Evolutionary conservation across 1,140 invertebrate species (phyloP).

Genomic region (Bombus haemorrhoidalis): DNA sequence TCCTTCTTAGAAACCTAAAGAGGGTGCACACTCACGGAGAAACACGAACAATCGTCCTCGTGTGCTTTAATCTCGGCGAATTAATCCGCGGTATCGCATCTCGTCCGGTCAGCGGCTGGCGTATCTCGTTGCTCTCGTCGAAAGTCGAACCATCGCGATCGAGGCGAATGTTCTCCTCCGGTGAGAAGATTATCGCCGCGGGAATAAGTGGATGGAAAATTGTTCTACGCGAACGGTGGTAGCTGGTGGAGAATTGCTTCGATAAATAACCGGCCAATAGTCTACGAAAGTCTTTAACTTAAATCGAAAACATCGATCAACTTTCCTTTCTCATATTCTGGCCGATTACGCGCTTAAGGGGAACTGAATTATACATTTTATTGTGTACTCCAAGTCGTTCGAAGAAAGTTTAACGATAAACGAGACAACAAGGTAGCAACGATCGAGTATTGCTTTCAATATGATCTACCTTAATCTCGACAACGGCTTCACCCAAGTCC

Average conservation of each 20-base stretch:
- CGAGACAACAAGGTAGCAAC: neutral
- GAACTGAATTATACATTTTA: neutral
- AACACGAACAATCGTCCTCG: conserved; percentile 31
- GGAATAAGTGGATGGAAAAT: neutral
- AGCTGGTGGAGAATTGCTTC: neutral
- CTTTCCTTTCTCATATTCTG: neutral
- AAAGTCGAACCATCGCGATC: conserved; percentile 34
- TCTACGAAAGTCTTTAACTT: conserved; percentile 11
- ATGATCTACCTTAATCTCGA: neutral
- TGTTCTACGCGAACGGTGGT: neutral
- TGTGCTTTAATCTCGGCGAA: conserved; percentile 44
- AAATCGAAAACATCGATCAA: neutral
- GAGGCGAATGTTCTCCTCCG: too few species aligned
- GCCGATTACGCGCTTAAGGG: neutral
- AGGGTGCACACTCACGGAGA: neutral
- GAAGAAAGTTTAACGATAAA: neutral
- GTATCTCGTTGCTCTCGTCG: conserved; percentile 4
- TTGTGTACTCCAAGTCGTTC: neutral
- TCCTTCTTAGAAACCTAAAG: conserved; percentile 48
- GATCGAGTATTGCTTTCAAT: neutral
- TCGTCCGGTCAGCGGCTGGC: conserved; percentile 21
- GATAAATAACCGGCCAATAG: neutral
- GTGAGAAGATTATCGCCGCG: neutral
- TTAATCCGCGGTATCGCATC: conserved; percentile 45
- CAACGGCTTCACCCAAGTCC: too few species aligned